A percentile compares a stretch with the other conserved stretches of the same genome.
These are phyloP conservation scores for Coregonus ussuriensis DNA, from an alignment of 2,797 vertebrate species.

Conservation along the genomic window DNA sequence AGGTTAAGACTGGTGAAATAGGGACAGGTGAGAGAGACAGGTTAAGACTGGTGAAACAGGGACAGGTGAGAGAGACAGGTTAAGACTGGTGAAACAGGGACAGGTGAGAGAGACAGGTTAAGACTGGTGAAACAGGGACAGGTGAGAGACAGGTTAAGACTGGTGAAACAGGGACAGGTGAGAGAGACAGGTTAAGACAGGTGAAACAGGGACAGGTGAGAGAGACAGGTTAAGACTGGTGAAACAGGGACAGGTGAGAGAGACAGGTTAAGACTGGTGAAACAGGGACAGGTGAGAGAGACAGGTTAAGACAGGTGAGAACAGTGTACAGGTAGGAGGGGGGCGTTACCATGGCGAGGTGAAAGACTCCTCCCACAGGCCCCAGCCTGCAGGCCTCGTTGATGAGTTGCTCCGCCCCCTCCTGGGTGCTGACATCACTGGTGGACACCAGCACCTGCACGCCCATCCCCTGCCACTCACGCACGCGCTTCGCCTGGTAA, in stretches of 20 bases:
- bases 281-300: no score
- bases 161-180: no score
- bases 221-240: no score
- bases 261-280: no score
- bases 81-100: no score
- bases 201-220: neutral
- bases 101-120: no score
- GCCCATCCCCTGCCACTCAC: constrained; percentile 81
- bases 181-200: no score
- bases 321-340: neutral
- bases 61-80: neutral
- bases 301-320: neutral
- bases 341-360: constrained; percentile 89
- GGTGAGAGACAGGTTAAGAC: no score
- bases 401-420: constrained; percentile 82
- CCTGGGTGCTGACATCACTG: constrained; percentile 77
- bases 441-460: constrained; percentile 88
- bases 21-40: no score
- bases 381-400: constrained; percentile 83
- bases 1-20: no score
- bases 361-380: constrained; percentile 91
- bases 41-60: neutral
- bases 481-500: constrained; percentile 90
- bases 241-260: no score
- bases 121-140: no score